Evolutionary conservation across 2,797 vertebrate genomes (phyloP), one percentile per base, ranked within the genome.

Genomic region (Ciconia nigra): DNA sequence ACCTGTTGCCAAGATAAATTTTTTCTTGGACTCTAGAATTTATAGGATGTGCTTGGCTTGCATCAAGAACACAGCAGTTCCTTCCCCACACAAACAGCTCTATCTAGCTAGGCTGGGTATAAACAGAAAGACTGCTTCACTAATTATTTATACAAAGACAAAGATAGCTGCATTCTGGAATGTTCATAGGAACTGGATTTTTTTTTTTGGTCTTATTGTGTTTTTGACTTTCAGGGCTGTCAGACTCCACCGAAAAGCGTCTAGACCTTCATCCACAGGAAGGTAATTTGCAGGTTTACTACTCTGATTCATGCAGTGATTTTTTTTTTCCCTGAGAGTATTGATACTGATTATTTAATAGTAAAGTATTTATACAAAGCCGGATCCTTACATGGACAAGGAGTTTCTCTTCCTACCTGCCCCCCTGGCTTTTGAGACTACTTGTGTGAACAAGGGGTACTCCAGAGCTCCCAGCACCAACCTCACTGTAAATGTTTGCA

Each of bases 21-120:
- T 97, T 97, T 93, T 95, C 93, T 91, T 92, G 97, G 97, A 97
- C 81, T 98, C 97, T 95, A 98, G 94, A 98, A 96, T 93, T 97
- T 97, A 97, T 89, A 95, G 95, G 95, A 97, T 96, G 71, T 93
- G 67, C 90, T 97, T 98, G 97, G 89, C 80, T 97, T 97, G 92
- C 92, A 96, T 85, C 57, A 96, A 96, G 97, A 97, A 90, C 95
- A 92, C 78, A 96, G 79, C 93, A 98, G 94, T 98, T 97, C 96
- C 95, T 98, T 98, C 97, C 96, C 95, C 97, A 98, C 79, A 98
- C 80, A 97, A 98, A 97, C 88, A 98, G 85, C 91, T 97, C 93
- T 97, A 97, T 97, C 97, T 97, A 97, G 96, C 96, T 97, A 88
- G 67, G 96, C 83, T 97, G 86, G 79, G 83, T 91, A 88, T 94